Conservation (phyloP, 2,113 vertebrate species). For the Platichthys flesus region DNA sequence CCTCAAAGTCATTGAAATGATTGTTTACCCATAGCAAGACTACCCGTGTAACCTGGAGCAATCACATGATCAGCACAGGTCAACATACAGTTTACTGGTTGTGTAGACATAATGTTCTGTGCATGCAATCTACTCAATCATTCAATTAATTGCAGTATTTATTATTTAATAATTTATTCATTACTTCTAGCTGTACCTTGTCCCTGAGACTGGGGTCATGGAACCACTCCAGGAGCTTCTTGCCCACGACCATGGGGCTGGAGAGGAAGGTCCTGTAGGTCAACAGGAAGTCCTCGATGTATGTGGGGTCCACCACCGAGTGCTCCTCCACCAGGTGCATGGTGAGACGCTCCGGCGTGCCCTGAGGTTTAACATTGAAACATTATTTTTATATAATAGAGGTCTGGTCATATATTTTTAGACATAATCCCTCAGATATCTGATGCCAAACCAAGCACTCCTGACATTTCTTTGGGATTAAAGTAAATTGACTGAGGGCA, state of each 20-base stretch:
- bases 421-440: too few species aligned
- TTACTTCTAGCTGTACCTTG: constrained; percentile 84
- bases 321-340: constrained; percentile 99
- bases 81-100: background rate
- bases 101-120: too few species aligned
- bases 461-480: background rate
- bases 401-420: too few species aligned
- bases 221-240: constrained; percentile 99
- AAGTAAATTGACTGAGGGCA: background rate
- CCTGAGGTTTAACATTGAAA: constrained; percentile 77
- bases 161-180: too few species aligned
- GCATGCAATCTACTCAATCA: too few species aligned
- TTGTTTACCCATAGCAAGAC: constrained; percentile 99
- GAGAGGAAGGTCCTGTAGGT: constrained; percentile 98
- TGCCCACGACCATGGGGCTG: constrained; percentile 98
- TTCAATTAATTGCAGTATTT: too few species aligned
- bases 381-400: background rate
- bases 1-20: constrained; percentile 99
- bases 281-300: constrained; percentile 98
- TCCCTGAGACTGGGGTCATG: constrained; percentile 99
- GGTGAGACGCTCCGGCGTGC: constrained; percentile 94
- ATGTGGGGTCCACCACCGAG: constrained; percentile 97
- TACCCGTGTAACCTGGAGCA: constrained; percentile 96
- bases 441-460: too few species aligned
- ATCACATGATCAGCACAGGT: constrained; percentile 21